Evolutionary conservation across 1,140 invertebrate genomes (phyloP).

Genomic region (Drosophila takahashii): DNA sequence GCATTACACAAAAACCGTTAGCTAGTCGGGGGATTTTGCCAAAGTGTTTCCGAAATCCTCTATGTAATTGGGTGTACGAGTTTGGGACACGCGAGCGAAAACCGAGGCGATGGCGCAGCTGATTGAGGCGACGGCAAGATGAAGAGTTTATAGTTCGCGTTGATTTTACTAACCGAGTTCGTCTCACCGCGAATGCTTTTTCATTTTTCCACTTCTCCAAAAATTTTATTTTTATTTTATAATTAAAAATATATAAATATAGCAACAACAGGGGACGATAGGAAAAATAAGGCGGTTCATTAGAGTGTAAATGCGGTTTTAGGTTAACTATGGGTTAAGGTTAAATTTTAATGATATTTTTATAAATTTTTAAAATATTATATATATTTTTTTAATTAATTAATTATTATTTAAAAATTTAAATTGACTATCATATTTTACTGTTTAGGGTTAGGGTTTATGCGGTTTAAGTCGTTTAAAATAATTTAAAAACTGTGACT

Average conservation of each 20-base stretch:
- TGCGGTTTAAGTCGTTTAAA: no score
- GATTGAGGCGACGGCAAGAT: conserved; percentile 10
- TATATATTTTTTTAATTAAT: no score
- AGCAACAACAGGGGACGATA: neutral
- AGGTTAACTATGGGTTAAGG: no score
- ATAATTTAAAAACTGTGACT: no score
- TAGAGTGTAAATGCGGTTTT: neutral
- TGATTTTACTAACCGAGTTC: conserved; percentile 12
- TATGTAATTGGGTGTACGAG: neutral
- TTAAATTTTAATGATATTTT: no score
- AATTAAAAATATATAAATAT: neutral
- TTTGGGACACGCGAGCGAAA: conserved; percentile 1
- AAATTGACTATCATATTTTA: no score
- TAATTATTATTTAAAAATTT: no score
- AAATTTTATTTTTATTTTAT: conserved; percentile 8
- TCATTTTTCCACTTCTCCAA: neutral
- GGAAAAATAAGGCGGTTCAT: no score
- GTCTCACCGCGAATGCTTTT: neutral
- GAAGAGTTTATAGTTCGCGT: conserved; percentile 1
- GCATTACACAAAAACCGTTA: neutral
- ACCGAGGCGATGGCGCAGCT: conserved; percentile 19
- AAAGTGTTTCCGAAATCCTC: neutral
- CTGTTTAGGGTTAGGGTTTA: no score
- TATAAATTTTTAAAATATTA: no score
- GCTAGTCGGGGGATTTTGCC: neutral